These are phyloP conservation scores for Micoletzkya japonica DNA, from an alignment of 2,888 invertebrate species.

Conservation along the genomic window DNA sequence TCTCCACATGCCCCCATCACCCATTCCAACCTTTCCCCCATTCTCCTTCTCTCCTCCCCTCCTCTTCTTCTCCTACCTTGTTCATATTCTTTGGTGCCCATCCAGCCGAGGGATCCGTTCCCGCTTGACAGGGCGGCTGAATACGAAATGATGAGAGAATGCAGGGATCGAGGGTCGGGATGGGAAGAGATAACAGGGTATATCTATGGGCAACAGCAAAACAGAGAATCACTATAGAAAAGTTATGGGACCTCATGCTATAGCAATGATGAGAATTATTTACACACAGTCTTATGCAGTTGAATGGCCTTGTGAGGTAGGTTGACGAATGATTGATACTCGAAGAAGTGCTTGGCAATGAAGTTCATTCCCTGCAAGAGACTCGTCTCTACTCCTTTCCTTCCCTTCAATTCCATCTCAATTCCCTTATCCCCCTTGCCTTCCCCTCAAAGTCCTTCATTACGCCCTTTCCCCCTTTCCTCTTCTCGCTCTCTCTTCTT, in stretches of 20 bases:
- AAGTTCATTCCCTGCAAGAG: conserved; percentile 61
- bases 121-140: conserved; percentile 60
- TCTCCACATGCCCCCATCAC: background rate
- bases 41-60: background rate
- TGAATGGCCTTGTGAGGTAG: conserved; percentile 63
- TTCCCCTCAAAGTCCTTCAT: background rate
- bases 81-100: conserved; percentile 62
- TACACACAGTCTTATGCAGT: conserved; percentile 58
- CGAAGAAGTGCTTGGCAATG: conserved; percentile 63
- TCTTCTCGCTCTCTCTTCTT: conserved; percentile 15
- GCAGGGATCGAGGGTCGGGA: background rate
- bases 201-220: conserved; percentile 6
- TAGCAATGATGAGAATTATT: too few species aligned
- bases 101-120: conserved; percentile 58
- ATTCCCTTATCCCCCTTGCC: background rate
- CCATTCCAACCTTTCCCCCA: background rate
- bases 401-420: background rate
- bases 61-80: conserved; percentile 34
- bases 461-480: background rate
- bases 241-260: too few species aligned
- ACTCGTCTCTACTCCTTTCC: background rate
- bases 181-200: background rate
- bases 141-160: background rate
- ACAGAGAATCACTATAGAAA: background rate
- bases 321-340: conserved; percentile 63